These are phyloP conservation scores for Arion vulgaris DNA, from an alignment of 1,140 invertebrate species.

Conservation along the genomic window DNA sequence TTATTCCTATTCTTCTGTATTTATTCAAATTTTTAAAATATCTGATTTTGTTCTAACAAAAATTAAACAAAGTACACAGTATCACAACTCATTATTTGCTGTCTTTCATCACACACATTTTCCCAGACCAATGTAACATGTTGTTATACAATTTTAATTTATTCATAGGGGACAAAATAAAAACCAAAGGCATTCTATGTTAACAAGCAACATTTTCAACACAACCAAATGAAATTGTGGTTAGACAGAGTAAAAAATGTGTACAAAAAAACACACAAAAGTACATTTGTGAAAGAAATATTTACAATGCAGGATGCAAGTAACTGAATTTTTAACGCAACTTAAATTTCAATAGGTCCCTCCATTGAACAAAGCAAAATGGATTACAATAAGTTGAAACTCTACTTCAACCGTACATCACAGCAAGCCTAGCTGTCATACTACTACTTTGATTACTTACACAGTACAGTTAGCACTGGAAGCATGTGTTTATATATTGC, in stretches of 20 bases:
- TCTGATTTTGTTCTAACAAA: too few relatives aligned
- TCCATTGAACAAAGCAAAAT: background rate
- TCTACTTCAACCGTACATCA: too few relatives aligned
- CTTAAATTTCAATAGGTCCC: background rate
- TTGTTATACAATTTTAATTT: background rate
- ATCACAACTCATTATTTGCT: too few relatives aligned
- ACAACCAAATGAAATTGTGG: background rate
- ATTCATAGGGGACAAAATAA: background rate
- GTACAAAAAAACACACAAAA: background rate
- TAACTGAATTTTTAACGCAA: background rate
- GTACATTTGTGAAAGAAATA: background rate
- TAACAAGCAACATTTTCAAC: constrained; percentile 12
- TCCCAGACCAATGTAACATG: background rate
- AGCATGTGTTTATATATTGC: too few relatives aligned
- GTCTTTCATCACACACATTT: too few relatives aligned
- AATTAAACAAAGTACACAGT: too few relatives aligned
- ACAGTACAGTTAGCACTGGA: too few relatives aligned
- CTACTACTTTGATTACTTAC: too few relatives aligned
- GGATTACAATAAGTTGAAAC: too few relatives aligned
- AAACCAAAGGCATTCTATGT: constrained; percentile 9
- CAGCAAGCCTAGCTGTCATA: too few relatives aligned
- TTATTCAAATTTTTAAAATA: too few relatives aligned
- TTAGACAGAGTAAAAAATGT: background rate
- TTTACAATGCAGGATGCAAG: background rate
- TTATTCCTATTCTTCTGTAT: too few relatives aligned